Evolutionary conservation across 2,113 vertebrate genomes (phyloP), one percentile per base, ranked within the genome.

Genomic region (Ptilonorhynchus violaceus): DNA sequence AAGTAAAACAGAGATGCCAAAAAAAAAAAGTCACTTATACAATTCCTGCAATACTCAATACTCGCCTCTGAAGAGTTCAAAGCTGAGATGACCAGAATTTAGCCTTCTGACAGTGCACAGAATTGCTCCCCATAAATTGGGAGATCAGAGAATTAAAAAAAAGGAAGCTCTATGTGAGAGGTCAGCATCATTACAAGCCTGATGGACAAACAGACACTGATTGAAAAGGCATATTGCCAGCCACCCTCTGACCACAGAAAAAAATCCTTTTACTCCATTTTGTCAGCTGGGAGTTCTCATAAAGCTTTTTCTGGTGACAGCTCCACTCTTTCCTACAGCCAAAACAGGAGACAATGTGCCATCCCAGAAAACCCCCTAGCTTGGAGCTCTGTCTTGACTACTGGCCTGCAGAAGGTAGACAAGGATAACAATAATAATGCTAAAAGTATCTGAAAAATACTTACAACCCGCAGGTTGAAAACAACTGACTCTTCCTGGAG

Each of bases 311-410:
- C 46, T 62, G 27, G 30, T 62, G 33, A 47, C 21, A 73, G 35
- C 41, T 13, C 8, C 11, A 27, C 15, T 59, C 53, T 68, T 77
- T 23, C 39, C 39, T 30, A 27, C 22, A 64, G 28, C 31, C 64
- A 37, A 41, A 58, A 0, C 13, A 42, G 35, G 9, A 47, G 3
- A 42, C 30, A 39, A 12, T 8, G 3, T 70, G 60, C 24, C 22
- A 39, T n/a, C 7, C 21, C 42, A 67, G 22, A n/a, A 76, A 31
- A 81, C 0, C 3, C 7, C 13, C 6, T 15, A 6, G 16, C 10
- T 21, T 42, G 41, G 39, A 76, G 24, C 28, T 33, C 58, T 73
- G 9, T 33, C 33, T 44, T 27, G 18, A 50, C 24, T 66, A 2
- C 21, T 35, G 41, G 10, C 24, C 66, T 58, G 24, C 50, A 58